A percentile compares a stretch with the other conserved stretches of the same genome.
Evolutionary conservation across 2,113 vertebrate genomes (phyloP).

Genomic region (Rynchops niger): DNA sequence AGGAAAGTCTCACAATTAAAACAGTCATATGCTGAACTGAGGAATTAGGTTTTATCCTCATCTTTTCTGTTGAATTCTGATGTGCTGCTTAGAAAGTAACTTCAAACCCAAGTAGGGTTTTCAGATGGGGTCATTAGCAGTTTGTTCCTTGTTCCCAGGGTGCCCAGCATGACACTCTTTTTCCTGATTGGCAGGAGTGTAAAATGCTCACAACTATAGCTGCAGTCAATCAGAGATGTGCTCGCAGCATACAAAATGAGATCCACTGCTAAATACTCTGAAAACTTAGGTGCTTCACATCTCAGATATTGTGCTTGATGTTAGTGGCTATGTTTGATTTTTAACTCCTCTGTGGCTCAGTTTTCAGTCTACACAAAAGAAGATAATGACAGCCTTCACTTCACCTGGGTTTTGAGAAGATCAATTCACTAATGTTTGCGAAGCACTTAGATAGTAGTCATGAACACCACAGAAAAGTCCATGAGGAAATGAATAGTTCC

Average conservation of each 20-base stretch:
- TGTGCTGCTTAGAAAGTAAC: background rate
- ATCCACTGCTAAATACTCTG: background rate
- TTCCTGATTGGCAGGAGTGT: background rate
- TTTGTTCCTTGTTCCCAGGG: background rate
- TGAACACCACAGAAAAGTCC: background rate
- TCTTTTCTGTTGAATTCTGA: background rate
- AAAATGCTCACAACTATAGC: background rate
- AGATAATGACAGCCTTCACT: background rate
- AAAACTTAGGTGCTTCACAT: background rate
- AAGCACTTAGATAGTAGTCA: background rate
- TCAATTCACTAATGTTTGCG: background rate
- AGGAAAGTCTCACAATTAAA: background rate
- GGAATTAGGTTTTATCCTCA: background rate
- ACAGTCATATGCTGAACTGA: background rate
- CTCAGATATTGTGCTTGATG: background rate
- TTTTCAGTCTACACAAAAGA: background rate
- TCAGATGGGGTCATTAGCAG: background rate
- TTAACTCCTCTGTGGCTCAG: background rate
- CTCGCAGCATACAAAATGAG: slow-evolving; percentile 2
- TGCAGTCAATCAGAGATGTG: background rate
- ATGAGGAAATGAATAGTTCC: background rate
- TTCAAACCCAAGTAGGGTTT: background rate
- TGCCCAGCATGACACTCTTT: background rate
- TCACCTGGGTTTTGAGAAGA: background rate
- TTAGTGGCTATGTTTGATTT: background rate